Base-by-base conservation (phyloP, 2,888 invertebrate genomes). In the Sesia bembeciformis region DNA sequence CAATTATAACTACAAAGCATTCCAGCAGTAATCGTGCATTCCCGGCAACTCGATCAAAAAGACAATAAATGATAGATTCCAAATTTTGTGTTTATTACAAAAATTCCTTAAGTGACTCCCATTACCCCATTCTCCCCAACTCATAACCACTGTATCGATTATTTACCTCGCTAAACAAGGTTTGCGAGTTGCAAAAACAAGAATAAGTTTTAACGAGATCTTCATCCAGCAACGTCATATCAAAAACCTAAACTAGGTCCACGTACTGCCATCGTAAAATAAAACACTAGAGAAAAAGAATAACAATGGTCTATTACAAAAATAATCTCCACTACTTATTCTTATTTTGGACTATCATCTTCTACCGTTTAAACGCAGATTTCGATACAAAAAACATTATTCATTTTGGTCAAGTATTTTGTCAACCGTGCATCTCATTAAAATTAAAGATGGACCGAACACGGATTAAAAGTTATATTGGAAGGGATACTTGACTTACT, bases 381-480 rank as follows among this genome's bases (percentile, higher is more conserved):
- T 79, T 67, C 54, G 61, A 50, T 55, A 69, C 57, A 73, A 77
- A 81, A 76, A 78, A 66, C 40, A 67, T 64, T 64, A 70, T 70
- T 73, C 65, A 72, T 69, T 63, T 63, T 58, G 55, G 58, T 63
- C 60, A 66, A 68, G 70, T 73, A 76, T 75, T 81, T 79, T 79
- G 84, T 84, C 82, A 84, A 80, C 78, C 78, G 81, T 77, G 80
- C 81, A 74, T 79, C 78, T 82, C 78, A 83, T 84, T 84, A 80
- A 65, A 54, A 55, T 40, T 52, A 40, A 40, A 40, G 52, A 52
- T 52, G 23, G 42, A 23, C 23, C 23, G 23, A 23, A 23, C 23
- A 2, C 23, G 23, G 1, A 23, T 23, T 23, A 23, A 23, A 23
- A 23, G 23, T 23, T 23, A 2, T 23, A 23, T 2, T 23, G 23